A percentile compares a stretch with the other conserved stretches of the same genome.
Evolutionary conservation across 2,888 invertebrate species (phyloP).

Genomic region (Polietes domitor): DNA sequence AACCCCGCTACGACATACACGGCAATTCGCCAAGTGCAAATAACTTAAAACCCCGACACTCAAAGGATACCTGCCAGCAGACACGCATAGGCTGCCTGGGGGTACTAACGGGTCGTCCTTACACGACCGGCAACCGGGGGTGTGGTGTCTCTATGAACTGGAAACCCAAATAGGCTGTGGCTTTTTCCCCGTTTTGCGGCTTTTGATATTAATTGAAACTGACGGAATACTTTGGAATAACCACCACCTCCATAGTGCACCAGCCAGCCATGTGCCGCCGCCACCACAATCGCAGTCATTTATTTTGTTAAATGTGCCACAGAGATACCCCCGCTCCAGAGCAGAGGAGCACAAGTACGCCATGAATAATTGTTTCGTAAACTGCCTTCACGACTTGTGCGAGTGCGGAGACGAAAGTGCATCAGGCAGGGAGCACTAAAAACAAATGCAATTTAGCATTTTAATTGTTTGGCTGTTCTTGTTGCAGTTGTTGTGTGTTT

Average conservation of each 20-base stretch:
- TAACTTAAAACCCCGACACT: not conserved
- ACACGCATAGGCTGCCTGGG: constrained; percentile 2
- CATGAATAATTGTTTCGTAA: constrained; percentile 22
- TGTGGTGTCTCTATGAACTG: constrained; percentile 46
- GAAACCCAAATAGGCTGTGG: constrained; percentile 50
- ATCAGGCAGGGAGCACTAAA: too few relatives aligned
- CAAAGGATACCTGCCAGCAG: not conserved
- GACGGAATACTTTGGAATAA: constrained; percentile 40
- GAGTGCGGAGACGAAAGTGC: not conserved
- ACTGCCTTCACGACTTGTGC: constrained; percentile 10
- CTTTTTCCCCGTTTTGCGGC: not conserved
- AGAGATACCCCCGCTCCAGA: not conserved
- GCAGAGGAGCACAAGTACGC: not conserved
- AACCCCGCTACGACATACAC: not conserved
- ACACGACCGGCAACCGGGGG: not conserved
- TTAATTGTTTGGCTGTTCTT: constrained; percentile 16
- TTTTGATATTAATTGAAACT: constrained; percentile 63
- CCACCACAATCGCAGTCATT: not conserved
- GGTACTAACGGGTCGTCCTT: not conserved
- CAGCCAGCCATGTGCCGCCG: not conserved
- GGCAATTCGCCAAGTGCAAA: not conserved
- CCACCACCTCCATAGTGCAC: not conserved
- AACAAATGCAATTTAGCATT: not conserved
- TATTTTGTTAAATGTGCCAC: not conserved
- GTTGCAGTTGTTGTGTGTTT: not conserved